phyloP scores from a whole-genome alignment of 2,888 invertebrate genomes.

The Melinopterus prodromus region DNA sequence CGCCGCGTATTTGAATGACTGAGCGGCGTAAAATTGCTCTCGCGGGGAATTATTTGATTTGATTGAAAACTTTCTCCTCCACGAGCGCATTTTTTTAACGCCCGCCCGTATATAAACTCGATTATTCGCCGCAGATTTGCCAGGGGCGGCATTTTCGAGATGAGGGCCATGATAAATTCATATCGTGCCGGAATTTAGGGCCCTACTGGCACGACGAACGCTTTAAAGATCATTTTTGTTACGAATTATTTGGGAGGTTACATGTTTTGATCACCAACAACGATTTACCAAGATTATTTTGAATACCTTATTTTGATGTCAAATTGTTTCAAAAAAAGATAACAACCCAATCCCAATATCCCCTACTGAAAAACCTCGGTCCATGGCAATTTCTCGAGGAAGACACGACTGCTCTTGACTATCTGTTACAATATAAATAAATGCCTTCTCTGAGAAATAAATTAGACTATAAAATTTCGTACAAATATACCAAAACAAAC shows the following conservation, averaged over 20 bases:
- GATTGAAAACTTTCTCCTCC: slow-evolving; percentile 67
- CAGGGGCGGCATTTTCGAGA: slow-evolving; percentile 43
- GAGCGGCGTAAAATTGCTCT: slow-evolving; percentile 74
- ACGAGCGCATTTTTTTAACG: slow-evolving; percentile 55
- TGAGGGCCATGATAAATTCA: background rate
- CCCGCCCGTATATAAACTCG: slow-evolving; percentile 60
- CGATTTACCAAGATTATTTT: too few species aligned
- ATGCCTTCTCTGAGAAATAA: too few species aligned
- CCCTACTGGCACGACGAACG: background rate
- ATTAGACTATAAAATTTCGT: slow-evolving; percentile 7
- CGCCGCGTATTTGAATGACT: slow-evolving; percentile 59
- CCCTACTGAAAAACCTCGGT: too few species aligned
- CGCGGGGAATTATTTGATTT: slow-evolving; percentile 78
- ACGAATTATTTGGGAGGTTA: too few species aligned
- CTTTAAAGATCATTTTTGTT: background rate
- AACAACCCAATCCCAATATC: too few species aligned
- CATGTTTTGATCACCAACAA: too few species aligned
- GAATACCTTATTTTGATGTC: too few species aligned
- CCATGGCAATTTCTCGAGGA: background rate
- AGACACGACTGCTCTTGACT: background rate
- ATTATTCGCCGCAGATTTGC: slow-evolving; percentile 63
- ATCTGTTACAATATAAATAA: too few species aligned
- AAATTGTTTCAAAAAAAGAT: too few species aligned
- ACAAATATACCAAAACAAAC: background rate
- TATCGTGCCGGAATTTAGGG: background rate